phyloP scores from a whole-genome alignment of 1,140 invertebrate genomes.

The Rhopalosiphum padi region DNA sequence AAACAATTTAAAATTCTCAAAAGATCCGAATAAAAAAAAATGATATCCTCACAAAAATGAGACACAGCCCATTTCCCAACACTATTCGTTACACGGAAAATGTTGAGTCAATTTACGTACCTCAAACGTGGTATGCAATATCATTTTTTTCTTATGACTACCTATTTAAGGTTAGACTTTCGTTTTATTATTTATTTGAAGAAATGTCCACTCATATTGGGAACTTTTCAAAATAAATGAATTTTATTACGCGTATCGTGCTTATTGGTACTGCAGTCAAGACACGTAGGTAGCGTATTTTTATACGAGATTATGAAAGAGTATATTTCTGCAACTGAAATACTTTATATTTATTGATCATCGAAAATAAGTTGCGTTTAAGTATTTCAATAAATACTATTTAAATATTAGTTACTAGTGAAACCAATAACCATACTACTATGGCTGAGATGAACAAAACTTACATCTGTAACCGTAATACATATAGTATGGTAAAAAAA shows the following conservation, averaged over 20 bases:
- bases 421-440: not conserved
- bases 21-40: slow-evolving; percentile 15
- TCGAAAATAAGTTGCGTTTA: not conserved
- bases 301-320: not conserved
- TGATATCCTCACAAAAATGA: not conserved
- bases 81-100: not conserved
- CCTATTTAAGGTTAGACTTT: not conserved
- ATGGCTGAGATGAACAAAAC: not conserved
- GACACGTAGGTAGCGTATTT: not conserved
- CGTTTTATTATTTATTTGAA: not conserved
- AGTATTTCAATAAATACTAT: not conserved
- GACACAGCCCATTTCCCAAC: not conserved
- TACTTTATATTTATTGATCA: not conserved
- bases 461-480: not conserved
- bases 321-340: not conserved
- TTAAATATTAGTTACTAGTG: not conserved
- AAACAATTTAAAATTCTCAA: not conserved
- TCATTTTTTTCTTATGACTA: not conserved
- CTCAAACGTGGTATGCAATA: not conserved
- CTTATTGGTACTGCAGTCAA: not conserved
- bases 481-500: too few species aligned
- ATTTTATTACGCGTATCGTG: not conserved
- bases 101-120: not conserved
- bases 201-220: not conserved
- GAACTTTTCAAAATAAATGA: not conserved